Base-by-base conservation (phyloP, 1,140 invertebrate genomes). In the Euglossa dilemma region DNA sequence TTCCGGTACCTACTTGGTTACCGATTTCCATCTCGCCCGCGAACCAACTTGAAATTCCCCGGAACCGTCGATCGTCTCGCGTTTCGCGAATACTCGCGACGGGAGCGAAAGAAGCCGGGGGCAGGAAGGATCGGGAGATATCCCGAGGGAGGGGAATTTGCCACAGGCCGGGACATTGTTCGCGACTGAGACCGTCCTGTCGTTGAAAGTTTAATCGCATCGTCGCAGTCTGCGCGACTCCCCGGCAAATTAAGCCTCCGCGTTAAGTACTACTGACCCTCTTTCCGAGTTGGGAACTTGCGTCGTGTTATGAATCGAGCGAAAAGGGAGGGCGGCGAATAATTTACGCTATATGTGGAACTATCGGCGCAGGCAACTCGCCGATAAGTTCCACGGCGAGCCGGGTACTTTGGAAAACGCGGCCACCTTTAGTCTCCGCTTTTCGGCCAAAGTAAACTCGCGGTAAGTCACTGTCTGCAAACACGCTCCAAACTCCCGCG, bases 121-220 rank as follows among this genome's bases (percentile, higher is more conserved):
- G 57, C 23, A 43, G 47, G 6, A 6, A n/a, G 59, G 71, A 75
- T 69, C 56, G 56, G 50, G 52, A 36, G 36, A 18, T 54, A 67
- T 76, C 52, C 50, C 50, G 18, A 18, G 5, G 25, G 25, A 45
- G 25, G 6, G 14, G 64, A 50, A n/a, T 81, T 75, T 20, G 70
- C 11, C 36, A 56, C 74, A 23, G n/a, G 56, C 7, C 47, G 36
- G 79, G 59, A 80, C 79, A 74, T 64, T 28, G 80, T 54, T 47
- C 79, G 28, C 61, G 50, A 50, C 23, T 36, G 50, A 69, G 23
- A 20, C 9, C 61, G 25, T 18, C 23, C 20, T 28, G 12, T 36
- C 52, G 71, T 7, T 67, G 25, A 67, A 82, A 82, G 43, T 82
- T 82, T 82, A 82, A 82, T 76, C 72, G 11, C 80, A 81, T 78